Base-by-base conservation (phyloP, 2,797 vertebrate genomes). In the Lerista edwardsae region DNA sequence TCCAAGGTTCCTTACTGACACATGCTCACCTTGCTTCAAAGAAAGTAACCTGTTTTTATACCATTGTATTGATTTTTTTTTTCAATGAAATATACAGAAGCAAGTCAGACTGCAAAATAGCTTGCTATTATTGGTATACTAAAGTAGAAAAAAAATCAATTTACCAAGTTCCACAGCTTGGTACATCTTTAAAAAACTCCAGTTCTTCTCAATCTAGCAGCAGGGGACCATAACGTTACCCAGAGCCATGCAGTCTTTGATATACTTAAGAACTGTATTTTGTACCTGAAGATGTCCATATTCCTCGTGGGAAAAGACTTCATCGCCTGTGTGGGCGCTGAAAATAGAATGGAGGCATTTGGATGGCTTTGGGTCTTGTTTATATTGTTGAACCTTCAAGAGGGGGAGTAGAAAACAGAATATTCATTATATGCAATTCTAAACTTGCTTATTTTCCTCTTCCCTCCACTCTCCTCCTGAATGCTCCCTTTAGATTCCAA, bases 231-330 rank as follows among this genome's bases (percentile, higher is more conserved):
- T 29, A 84, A 47, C 0, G 27, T 47, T 59, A 71, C 0, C 39
- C 14, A 67, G 84, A 62, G 72, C 27, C 11, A 82, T 51, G 17
- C 59, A 31, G 47, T 44, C 2, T 29, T 41, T 10, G 27, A 62
- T n/a, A 79, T 15, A n/a, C 31, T 61, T 59, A 34, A 73, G 25
- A 74, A 41, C 64, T 3, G 2, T 8, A 7, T 10, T 44, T 77
- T 92, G 94, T 95, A 99, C 99, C 98, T 99, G 99, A 88, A 99
- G 97, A 94, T 99, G 99, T 85, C 97, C 97, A 84, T 97, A 99
- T 74, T 97, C 96, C 8, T 93, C 84, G 85, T 96, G 97, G 62
- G 96, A 91, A 57, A 97, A 83, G 41, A 99, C 88, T 93, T 99
- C 98, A 75, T 99, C 98, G 5, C 99, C 98, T 0, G 97, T 99